Evolutionary conservation across 2,888 invertebrate genomes (phyloP), one percentile per base, ranked within the genome.

Genomic region (Tachina grossa): DNA sequence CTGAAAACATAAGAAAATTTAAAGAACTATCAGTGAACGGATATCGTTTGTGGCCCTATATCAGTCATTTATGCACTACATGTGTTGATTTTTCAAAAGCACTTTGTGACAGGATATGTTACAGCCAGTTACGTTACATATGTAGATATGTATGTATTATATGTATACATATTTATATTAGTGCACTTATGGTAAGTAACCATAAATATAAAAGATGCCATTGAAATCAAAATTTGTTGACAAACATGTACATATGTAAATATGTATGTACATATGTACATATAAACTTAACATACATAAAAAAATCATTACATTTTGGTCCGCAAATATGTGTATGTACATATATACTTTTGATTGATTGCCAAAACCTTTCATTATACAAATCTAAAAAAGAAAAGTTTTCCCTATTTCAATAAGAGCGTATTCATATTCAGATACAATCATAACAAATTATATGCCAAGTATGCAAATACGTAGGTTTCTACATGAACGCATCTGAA

Each of bases 291-390:
- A 19, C 39, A 61, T 19, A n/a, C 43, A 51, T 63, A 55, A 14
- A 55, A 41, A 16, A 41, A 10, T 16, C 31, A 22, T 14, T 13
- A 61, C 19, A 49, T 59, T 43, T 39, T 19, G 22, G 51, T 19
- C 51, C 2, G 0, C 2, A 31, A 31, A 31, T 31, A 31, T 31
- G 4, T 31, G 31, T 31, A 31, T 22, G 22, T 51, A 74, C 61
- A 74, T 41, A 59, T 22, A 49, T 41, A 51, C 57, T 77, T 82
- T 82, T 78, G 82, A 85, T 82, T 82, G 78, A 85, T 82, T 78
- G 75, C 69, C 85, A 78, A 82, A 69, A 49, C 43, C 77, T 79
- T 82, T 71, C 59, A 57, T 59, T 53, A 59, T 43, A 19, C 10
- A 65, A 66, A 63, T 16, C 31, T 16, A n/a, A 51, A 31, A 31